Base-by-base conservation (phyloP, 2,797 vertebrate genomes). In the Valencia hispanica region DNA sequence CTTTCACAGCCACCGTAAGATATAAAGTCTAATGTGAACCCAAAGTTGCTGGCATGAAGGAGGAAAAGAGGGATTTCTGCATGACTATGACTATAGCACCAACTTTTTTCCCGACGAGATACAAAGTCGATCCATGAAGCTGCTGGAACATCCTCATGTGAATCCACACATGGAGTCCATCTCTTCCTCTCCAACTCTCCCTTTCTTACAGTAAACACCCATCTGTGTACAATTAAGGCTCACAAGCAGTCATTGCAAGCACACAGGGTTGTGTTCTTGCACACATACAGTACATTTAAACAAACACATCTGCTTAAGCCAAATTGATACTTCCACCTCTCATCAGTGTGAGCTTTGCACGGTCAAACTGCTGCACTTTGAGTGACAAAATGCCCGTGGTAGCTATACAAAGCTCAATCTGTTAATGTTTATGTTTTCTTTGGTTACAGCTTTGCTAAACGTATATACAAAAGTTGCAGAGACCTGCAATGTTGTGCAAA, bases 181-280 rank as follows among this genome's bases (percentile, higher is more conserved):
- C 93, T 85, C 86, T 88, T 92, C 85, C 84, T 92, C 87, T 78
- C 73, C 39, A 88, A 87, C 85, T 93, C 93, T 93, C 88, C 79
- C 91, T 92, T 90, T 90, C 87, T 86, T 83, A 90, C 81, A 90
- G 90, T 91, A 94, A 94, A 93, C 89, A 91, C 82, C 87, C 93
- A 94, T 93, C 93, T 95, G 94, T 91, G 79, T 77, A 88, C 69
- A 65, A 93, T 94, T 93, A 94, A 73, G 80, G 75, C 74, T 79
- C 69, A 81, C 79, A 86, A 86, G 82, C 86, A 87, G 86, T 82
- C 68, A 22, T 84, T 83, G 57, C 84, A 39, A 30, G 81, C 73
- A 68, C 82, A 79, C 78, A 70, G 68, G 32, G 32, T 59, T 2
- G 47, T 77, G 74, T 78, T 47, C 65, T 79, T 43, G 72, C 57